Conservation (phyloP, 1,140 invertebrate species). For the Macrosteles quadrilineatus region DNA sequence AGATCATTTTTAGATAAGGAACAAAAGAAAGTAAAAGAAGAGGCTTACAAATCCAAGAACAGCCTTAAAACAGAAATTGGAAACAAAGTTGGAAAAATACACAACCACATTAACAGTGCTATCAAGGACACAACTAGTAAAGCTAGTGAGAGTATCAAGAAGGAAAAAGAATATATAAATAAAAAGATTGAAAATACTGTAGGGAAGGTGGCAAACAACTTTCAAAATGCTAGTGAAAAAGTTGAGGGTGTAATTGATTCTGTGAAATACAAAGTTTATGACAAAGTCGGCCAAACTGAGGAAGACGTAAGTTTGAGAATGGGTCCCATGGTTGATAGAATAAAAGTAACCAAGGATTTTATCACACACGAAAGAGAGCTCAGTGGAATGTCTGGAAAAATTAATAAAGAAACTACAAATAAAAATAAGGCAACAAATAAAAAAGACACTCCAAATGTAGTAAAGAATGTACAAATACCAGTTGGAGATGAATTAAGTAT, state of each 20-base stretch:
- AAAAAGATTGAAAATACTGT: slow-evolving; percentile 1
- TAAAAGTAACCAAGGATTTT: neutral
- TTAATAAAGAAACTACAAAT: too few species aligned
- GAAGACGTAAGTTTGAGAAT: neutral
- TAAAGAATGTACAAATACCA: too few species aligned
- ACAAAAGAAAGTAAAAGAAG: slow-evolving; percentile 10
- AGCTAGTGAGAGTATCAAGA: neutral
- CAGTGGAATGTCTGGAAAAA: too few species aligned
- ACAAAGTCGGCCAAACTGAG: neutral
- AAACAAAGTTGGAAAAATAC: neutral
- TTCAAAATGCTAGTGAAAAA: neutral
- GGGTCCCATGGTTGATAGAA: neutral
- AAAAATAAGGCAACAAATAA: too few species aligned
- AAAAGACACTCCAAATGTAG: too few species aligned
- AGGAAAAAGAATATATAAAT: slow-evolving; percentile 1
- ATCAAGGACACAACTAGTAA: neutral
- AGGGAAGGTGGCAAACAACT: too few species aligned
- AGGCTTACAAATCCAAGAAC: neutral
- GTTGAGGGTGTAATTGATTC: neutral
- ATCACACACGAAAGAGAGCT: neutral
- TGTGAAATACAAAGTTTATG: neutral
- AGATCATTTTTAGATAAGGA: slow-evolving; percentile 1
- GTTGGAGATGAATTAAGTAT: too few species aligned
- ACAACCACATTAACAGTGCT: neutral
- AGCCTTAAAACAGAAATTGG: neutral